Base-by-base conservation (phyloP, 2,797 vertebrate species). In the Fistularia commersonii region DNA sequence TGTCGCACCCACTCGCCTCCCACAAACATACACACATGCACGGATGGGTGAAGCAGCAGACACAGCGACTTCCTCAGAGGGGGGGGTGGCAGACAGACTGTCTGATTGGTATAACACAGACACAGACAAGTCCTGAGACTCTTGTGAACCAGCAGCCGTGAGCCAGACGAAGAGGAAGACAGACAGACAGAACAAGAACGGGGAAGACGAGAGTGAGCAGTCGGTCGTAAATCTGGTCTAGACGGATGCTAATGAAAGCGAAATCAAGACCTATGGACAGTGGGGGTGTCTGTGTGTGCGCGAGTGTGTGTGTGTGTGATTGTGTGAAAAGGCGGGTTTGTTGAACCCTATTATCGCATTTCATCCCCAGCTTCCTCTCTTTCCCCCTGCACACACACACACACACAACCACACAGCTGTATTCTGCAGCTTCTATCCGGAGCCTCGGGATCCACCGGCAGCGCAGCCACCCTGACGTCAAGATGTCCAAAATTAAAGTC, bases 181-280 rank as follows among this genome's bases (percentile, higher is more conserved):
- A 78, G 70, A 67, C 51, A 61, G 33, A 39, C 52, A 33, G 11
- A 61, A 69, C 64, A 51, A 61, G 48, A 62, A 11, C 43, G 32
- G 46, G 13, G 57, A 66, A 70, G 54, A 64, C 54, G 61, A 57
- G 72, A 72, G 53, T n/a, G 66, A 82, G 66, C 66, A 80, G 69
- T 74, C 62, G 67, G 61, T 74, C 61, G 75, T 83, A 85, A 83
- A 78, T 79, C 14, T 54, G 51, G 76, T 86, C 74, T 82, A 83
- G 79, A 87, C 82, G 74, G 72, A 74, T 38, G 63, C 77, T 80
- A 80, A 84, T 83, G 71, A 83, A 83, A 80, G 69, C 72, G 67
- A 67, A 79, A 63, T 62, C 64, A 63, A 73, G 69, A 77, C 60
- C 72, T 70, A 61, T 62, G 69, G 79, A 64, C 65, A 64, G 60